Evolutionary conservation across 2,888 invertebrate genomes (phyloP), one percentile per base, ranked within the genome.

Genomic region (Pilophorus perplexus): DNA sequence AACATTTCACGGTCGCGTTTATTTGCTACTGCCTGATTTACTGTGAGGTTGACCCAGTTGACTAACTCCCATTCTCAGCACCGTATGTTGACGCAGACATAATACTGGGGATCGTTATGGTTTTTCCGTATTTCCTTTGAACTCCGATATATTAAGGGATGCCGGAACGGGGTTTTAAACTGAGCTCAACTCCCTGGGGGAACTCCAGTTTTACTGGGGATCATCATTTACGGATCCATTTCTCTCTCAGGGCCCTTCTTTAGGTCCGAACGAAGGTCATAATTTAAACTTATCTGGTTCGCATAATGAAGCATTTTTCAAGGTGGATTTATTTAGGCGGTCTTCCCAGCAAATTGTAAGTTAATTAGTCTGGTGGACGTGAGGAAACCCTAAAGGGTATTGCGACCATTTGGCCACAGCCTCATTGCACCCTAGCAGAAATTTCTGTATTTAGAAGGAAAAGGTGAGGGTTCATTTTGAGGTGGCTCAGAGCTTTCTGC

Each of bases 91-190:
- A 10, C 1, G 52, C 22, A 16, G 18, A 33, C 22, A 37, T 33
- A 38, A 38, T 38, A 55, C 33, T 37, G 22, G n/a, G 22, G 55
- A 33, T 46, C 55, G 23, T 55, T 55, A 46, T 46, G 22, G 55
- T 55, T 55, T 55, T 55, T n/a, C n/a, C 37, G 55, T 55, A 55
- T 55, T 55, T 55, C 22, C 55, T 20, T 55, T 37, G 22, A 52
- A 55, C 28, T 22, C 33, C 55, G 14, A 55, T 55, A 37, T 37
- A 55, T 55, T 38, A 55, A 27, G 20, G 33, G 54, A 3, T 37
- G 54, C 23, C 46, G 42, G 42, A 42, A 42, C 46, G 2, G 46
- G 16, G 18, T 8, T 22, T 6, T 22, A 18, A 28, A 28, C 33
- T 18, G 23, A 22, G 14, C 46, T 23, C 20, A 10, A 25, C 46